Conservation (phyloP, 2,797 vertebrate genomes). For the Aeoliscus strigatus region DNA sequence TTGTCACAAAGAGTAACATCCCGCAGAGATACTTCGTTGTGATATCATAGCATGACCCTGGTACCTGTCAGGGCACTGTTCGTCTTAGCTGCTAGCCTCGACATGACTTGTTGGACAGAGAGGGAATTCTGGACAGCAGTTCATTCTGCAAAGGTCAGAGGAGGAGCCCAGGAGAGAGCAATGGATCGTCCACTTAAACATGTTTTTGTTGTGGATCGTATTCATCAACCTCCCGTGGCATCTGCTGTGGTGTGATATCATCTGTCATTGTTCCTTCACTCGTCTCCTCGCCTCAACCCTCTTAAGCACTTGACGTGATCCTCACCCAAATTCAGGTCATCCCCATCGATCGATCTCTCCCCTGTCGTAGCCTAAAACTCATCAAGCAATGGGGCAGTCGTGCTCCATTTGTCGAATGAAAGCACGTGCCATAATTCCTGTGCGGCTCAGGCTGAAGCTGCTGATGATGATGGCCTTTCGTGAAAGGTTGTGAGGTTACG, state of each 20-base stretch:
- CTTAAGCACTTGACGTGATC: constrained; percentile 41
- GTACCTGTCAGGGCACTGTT: constrained; percentile 53
- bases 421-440: constrained; percentile 54
- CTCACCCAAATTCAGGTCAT: constrained; percentile 58
- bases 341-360: constrained; percentile 62
- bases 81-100: constrained; percentile 32
- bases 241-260: too few relatives aligned
- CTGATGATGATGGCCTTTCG: constrained; percentile 49
- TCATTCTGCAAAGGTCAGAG: constrained; percentile 66
- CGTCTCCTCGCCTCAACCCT: constrained; percentile 19
- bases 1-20: constrained; percentile 26
- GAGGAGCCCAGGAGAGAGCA: constrained; percentile 1
- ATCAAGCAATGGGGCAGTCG: too few relatives aligned
- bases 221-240: constrained; percentile 18
- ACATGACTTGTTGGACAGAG: constrained; percentile 11
- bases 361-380: too few relatives aligned
- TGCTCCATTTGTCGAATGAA: constrained; percentile 78
- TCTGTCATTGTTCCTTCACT: too few relatives aligned
- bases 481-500: constrained; percentile 53
- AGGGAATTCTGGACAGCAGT: constrained; percentile 53
- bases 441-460: constrained; percentile 47
- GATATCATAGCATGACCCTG: constrained; percentile 26
- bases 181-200: constrained; percentile 14
- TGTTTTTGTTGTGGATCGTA: background rate
- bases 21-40: constrained; percentile 39